phyloP scores from a whole-genome alignment of 1,140 invertebrate genomes.

The Papilio machaon region DNA sequence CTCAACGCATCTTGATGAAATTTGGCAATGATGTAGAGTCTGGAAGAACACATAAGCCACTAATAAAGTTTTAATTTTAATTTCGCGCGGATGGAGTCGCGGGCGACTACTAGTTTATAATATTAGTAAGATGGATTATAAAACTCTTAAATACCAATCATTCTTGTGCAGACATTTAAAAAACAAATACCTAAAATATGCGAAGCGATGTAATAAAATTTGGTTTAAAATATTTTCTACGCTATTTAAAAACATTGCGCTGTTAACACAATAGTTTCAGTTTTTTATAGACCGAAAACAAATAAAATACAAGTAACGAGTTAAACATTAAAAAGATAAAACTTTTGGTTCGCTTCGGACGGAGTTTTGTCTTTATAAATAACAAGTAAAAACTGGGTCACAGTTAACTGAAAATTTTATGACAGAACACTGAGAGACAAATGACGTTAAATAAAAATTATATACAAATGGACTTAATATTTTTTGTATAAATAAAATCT shows the following conservation, averaged over 20 bases:
- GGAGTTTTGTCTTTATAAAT: not conserved
- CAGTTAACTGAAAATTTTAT: not conserved
- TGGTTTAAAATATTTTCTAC: not conserved
- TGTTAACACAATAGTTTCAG: not conserved
- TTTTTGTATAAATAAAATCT: not conserved
- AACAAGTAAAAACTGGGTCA: constrained; percentile 17
- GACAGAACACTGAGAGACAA: not conserved
- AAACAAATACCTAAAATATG: not conserved
- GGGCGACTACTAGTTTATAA: too few species aligned
- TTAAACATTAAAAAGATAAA: constrained; percentile 17
- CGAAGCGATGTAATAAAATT: not conserved
- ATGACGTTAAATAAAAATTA: not conserved
- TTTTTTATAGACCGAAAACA: not conserved
- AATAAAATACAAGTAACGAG: not conserved
- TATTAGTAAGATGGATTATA: too few species aligned
- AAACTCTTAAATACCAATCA: too few species aligned
- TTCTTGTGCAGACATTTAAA: too few species aligned
- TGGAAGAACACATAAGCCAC: too few species aligned
- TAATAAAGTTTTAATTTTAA: too few species aligned
- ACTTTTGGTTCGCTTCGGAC: not conserved
- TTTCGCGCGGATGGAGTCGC: too few species aligned
- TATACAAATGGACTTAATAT: not conserved
- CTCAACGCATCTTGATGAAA: too few species aligned
- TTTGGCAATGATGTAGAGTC: too few species aligned
- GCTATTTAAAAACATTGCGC: not conserved